Evolutionary conservation across 2,113 vertebrate species (phyloP), one percentile per base, ranked within the genome.

Genomic region (Phrynosoma platyrhinos): DNA sequence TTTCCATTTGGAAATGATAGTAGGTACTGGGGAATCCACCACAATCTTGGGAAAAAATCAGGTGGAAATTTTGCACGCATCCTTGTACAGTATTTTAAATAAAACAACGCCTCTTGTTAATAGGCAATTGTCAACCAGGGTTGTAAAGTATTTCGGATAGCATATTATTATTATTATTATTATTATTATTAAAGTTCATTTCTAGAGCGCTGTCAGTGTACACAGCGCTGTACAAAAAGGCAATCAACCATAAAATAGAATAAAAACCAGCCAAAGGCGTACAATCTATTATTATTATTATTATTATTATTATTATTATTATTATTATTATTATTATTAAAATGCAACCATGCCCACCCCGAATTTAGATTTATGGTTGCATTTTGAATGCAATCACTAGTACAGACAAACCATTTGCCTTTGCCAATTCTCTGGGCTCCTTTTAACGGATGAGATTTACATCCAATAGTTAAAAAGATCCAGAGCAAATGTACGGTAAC

Each of bases 361-460:
- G 9, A 58, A 14, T 68, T 42, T 68, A 74, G 55, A 42, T 42
- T 25, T 18, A 4, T 27, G 53, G 32, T 13, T 20, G 20, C 32
- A 42, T 68, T 3, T 25, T 86, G 64, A 86, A 47, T n/a, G 9
- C n/a, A 71, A n/a, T 25, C 14, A 40, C 69, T 55, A 25, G 21
- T 1, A 9, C 53, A 69, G 69, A 40, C 21, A 58, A 80, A 40
- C 2, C 58, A 42, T 36, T 55, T n/a, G 25, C 55, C 47, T 58
- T 80, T 36, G 66, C 66, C 14, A 55, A 72, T 58, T 87, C 77
- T 71, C 14, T 9, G 7, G 8, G 5, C 27, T 74, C 27, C 79
- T 74, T 75, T 75, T 87, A 76, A 87, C 13, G 76, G 72, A 83
- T 27, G 8, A 20, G 23, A 58, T 58, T 72, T 74, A 47, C 64